Evolutionary conservation across 2,113 vertebrate genomes (phyloP).

Genomic region (Oncorhynchus mykiss): DNA sequence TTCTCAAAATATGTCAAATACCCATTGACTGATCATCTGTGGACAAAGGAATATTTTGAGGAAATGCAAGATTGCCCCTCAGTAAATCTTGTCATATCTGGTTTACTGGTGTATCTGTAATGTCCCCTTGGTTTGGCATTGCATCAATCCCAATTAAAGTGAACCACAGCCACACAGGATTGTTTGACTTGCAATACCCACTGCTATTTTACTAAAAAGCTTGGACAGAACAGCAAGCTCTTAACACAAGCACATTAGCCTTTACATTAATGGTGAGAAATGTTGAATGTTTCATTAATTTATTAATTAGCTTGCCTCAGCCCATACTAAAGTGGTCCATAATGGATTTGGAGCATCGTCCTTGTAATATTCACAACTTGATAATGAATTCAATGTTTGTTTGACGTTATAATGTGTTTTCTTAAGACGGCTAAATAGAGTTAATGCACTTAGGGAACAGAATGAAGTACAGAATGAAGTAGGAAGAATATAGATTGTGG

Average conservation of each 20-base stretch:
- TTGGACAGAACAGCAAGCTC: not conserved
- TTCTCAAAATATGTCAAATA: not conserved
- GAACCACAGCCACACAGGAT: constrained; percentile 5
- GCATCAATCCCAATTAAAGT: constrained; percentile 42
- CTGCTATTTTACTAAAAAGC: not conserved
- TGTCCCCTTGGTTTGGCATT: constrained; percentile 27
- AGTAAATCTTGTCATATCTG: constrained; percentile 37
- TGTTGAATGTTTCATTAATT: constrained; percentile 10
- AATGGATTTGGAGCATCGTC: constrained; percentile 9
- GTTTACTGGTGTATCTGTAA: constrained; percentile 30
- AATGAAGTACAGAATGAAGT: too few species aligned
- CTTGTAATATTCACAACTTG: constrained; percentile 35
- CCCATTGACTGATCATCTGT: constrained; percentile 19
- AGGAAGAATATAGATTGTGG: too few species aligned
- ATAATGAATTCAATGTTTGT: constrained; percentile 31
- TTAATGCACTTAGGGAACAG: too few species aligned
- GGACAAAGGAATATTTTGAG: constrained; percentile 23
- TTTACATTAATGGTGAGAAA: constrained; percentile 13
- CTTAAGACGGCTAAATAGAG: not conserved
- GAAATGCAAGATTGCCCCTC: constrained; percentile 23
- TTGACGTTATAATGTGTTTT: constrained; percentile 25
- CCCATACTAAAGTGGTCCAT: not conserved
- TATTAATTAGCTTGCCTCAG: constrained; percentile 13
- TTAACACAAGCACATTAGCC: constrained; percentile 13
- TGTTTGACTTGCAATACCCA: not conserved